phyloP scores from a whole-genome alignment of 2,888 invertebrate species.

The Yponomeuta sedellus region DNA sequence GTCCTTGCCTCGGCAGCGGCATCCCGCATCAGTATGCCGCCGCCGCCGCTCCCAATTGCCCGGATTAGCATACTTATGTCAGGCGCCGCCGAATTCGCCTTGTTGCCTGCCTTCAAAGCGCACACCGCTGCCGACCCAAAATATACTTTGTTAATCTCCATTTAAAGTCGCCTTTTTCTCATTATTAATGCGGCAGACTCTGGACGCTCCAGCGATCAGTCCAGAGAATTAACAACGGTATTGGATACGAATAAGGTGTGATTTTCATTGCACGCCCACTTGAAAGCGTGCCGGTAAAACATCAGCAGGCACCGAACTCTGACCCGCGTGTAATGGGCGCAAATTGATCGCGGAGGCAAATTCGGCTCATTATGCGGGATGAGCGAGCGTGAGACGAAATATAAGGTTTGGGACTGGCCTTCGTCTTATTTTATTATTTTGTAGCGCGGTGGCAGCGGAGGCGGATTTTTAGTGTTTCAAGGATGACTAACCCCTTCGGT shows the following conservation, averaged over 20 bases:
- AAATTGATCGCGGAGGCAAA: conserved; percentile 59
- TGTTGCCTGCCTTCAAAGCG: conserved; percentile 50
- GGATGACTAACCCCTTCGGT: not conserved
- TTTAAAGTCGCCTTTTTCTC: conserved; percentile 1
- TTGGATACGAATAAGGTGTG: not conserved
- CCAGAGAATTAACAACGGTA: conserved; percentile 14
- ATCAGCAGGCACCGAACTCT: conserved; percentile 48
- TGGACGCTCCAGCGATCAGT: not conserved
- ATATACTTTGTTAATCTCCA: conserved; percentile 23
- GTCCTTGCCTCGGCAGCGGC: conserved; percentile 9
- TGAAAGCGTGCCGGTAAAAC: conserved; percentile 29
- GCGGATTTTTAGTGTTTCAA: too few relatives aligned
- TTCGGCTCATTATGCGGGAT: conserved; percentile 43
- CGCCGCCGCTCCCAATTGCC: conserved; percentile 48
- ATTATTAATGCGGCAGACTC: not conserved
- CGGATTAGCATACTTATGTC: conserved; percentile 62
- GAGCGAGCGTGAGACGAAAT: conserved; percentile 24
- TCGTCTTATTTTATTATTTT: not conserved
- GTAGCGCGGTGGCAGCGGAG: not conserved
- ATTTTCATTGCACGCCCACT: conserved; percentile 18
- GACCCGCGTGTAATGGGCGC: conserved; percentile 55
- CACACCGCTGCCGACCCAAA: conserved; percentile 35
- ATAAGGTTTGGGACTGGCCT: not conserved
- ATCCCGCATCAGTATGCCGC: conserved; percentile 42
- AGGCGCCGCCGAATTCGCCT: conserved; percentile 59